Percentiles rank a stretch among this genome's conserved stretches.
phyloP scores from a whole-genome alignment of 1,140 invertebrate genomes.

The Drosophila athabasca region DNA sequence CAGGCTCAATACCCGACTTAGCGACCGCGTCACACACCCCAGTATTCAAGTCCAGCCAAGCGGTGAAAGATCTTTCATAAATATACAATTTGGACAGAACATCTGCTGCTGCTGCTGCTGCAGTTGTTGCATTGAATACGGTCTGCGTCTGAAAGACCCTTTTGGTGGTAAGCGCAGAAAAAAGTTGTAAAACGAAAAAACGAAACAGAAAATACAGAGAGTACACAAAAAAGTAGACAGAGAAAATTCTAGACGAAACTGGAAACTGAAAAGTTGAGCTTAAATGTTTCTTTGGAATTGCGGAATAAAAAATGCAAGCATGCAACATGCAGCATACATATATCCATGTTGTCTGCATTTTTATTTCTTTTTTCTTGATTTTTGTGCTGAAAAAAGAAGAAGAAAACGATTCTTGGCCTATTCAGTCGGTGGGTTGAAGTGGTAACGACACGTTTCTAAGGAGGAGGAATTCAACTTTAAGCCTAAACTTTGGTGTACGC shows the following conservation, averaged over 20 bases:
- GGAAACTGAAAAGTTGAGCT: conserved; percentile 45
- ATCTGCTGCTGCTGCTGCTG: conserved; percentile 19
- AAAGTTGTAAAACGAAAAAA: conserved; percentile 2
- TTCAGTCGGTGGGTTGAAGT: conserved; percentile 28
- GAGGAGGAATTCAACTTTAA: conserved; percentile 10
- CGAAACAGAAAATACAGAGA: conserved; percentile 17
- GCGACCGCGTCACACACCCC: not conserved
- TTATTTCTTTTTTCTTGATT: conserved; percentile 10
- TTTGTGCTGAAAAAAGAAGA: conserved; percentile 15
- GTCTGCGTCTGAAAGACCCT: conserved; percentile 20
- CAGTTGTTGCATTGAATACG: conserved; percentile 38
- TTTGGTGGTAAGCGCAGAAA: conserved; percentile 6
- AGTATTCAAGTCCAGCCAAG: conserved; percentile 26
- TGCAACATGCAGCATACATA: conserved; percentile 20
- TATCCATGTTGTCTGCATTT: conserved; percentile 31
- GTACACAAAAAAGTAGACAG: conserved; percentile 34
- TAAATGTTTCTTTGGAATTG: conserved; percentile 51
- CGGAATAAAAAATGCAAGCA: conserved; percentile 42
- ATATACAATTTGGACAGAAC: conserved; percentile 31
- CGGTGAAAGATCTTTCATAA: conserved; percentile 26
- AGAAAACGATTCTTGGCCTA: conserved; percentile 42
- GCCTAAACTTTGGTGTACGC: conserved; percentile 3
- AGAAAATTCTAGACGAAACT: conserved; percentile 38
- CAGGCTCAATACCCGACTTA: conserved; percentile 36
- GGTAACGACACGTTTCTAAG: conserved; percentile 40